Conservation (phyloP, 2,113 vertebrate species). For the Sapajus apella region DNA sequence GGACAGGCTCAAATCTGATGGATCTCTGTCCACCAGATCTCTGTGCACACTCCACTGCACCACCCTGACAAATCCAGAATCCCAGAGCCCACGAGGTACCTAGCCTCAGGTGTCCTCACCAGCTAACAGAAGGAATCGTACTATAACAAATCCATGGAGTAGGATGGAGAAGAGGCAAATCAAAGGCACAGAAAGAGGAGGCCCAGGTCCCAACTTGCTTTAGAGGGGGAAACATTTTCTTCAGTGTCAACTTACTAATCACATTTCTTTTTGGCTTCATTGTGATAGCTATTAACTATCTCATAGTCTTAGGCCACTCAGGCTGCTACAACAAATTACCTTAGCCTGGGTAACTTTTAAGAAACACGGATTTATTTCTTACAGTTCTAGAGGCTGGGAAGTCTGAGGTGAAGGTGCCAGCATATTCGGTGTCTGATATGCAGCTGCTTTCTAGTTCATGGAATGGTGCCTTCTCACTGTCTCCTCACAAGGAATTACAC, state of each 20-base stretch:
- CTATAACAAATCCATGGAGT: background rate
- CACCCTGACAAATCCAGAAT: background rate
- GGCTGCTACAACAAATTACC: background rate
- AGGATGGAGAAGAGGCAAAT: background rate
- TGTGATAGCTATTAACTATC: background rate
- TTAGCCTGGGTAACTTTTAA: background rate
- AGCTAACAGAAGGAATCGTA: background rate
- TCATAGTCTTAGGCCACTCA: background rate
- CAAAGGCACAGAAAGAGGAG: background rate
- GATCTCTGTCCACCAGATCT: background rate
- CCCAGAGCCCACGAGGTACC: background rate
- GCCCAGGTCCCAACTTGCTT: background rate
- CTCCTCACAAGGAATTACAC: background rate
- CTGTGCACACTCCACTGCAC: background rate
- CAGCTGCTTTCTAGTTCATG: background rate
- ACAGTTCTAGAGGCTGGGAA: background rate
- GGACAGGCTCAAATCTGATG: background rate
- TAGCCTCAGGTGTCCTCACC: background rate
- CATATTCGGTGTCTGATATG: background rate
- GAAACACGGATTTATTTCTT: background rate
- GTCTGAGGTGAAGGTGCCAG: background rate
- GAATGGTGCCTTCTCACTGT: background rate
- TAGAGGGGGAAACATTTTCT: background rate
- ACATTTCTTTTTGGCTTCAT: background rate
- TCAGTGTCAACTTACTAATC: background rate